Base-by-base conservation (phyloP, 2,888 invertebrate genomes). In the Gisinianus flammeolus region DNA sequence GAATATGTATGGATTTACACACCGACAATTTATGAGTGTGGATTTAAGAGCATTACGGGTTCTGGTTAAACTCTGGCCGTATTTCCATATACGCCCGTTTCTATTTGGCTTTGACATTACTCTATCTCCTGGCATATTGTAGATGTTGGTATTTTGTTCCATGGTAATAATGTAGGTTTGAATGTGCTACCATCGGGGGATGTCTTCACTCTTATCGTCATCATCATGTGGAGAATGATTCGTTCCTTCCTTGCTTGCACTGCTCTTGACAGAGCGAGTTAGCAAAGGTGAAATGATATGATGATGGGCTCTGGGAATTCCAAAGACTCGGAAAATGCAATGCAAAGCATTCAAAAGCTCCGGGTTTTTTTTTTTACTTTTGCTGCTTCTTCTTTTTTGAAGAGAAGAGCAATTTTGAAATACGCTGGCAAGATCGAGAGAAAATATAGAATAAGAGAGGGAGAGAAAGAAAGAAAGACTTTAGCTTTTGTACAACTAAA, bases 1-100 rank as follows among this genome's bases (percentile, higher is more conserved):
- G 44, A 19, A 44, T 62, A 12, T 26, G 28, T 62, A 44, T 44
- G 44, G 68, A 44, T 35, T 68, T 68, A 68, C 68, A 68, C 35
- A 30, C 71, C 22, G 71, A 58, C 35, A 73, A 73, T 73, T 73
- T 73, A 73, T 73, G 56, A 62, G 31, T 62, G n/a, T 62, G 62
- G 62, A 73, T 73, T 70, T 64, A 22, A 22, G 44, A 22, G 35
- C 44, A 44, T 44, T 44, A 44, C 44, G 12, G 19, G 44, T 44
- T 44, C 44, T 44, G 44, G 44, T 44, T 19, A 44, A 44, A 44
- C 44, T 44, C 44, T 44, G 44, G 3, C 44, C 12, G 19, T 19
- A 44, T 44, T 44, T 44, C 44, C 44, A 44, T 44, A 44, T 44
- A 44, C 44, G 44, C 44, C 44, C 44, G 44, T 44, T 44, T 44